Base-by-base conservation (phyloP, 1,140 invertebrate genomes). In the Tenebrio molitor region DNA sequence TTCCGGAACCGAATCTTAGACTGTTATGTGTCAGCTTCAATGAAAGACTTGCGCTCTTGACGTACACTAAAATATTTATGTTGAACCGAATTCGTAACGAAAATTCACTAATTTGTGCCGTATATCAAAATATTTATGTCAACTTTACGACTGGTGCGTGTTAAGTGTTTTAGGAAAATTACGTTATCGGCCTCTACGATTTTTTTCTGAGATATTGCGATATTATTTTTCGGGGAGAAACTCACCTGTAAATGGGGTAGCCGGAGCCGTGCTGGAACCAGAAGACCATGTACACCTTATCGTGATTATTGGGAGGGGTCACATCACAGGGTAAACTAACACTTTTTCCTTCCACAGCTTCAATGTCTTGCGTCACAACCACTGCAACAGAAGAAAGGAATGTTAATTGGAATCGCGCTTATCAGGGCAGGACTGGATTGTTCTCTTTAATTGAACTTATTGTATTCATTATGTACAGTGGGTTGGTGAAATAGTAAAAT, bases 261-360 rank as follows among this genome's bases (percentile, higher is more conserved):
- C 93, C 93, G 33, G 90, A 92, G 75, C 93, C 92, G 80, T 95
- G 92, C 79, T 91, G 90, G 84, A 95, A 95, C 94, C 94, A 96
- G 80, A 96, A 90, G 23, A 95, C 93, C 91, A 95, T 94, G 84
- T 94, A 92, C 58, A 95, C 91, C 78, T 91, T 92, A 84, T 95
- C 93, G 78, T 92, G 89, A 77, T 88, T 87, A 15, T 50, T 50
- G 21, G 91, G 89, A 44, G 93, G 89, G 66, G 90, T 91, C 42
- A 96, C 92, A 84, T 95, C 92, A 83, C 94, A 96, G 8, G 92
- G 92, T 78, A 96, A 86, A 80, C 92, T 91, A 58, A 93, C 92
- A 78, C 90, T 89, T 83, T 91, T 92, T 63, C 94, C 94, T 83
- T 94, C 92, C 62, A 95, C 91, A 15, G 92, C 92, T 82, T 92